These are phyloP conservation scores for Stichopus horrens DNA, from an alignment of 53 echinoderm and acorn worm genomes.

Conservation along the genomic window DNA sequence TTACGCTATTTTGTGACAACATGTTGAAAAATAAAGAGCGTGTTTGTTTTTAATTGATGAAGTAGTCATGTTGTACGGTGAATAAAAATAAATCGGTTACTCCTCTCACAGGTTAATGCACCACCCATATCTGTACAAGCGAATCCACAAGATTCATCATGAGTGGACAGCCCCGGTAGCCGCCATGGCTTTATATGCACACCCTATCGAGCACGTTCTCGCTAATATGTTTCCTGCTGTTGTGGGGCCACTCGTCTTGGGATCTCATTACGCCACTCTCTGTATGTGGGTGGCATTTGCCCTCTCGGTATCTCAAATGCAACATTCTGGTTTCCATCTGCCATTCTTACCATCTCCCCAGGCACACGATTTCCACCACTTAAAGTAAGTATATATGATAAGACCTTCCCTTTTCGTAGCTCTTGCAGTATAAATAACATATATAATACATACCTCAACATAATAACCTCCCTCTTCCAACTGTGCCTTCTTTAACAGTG, in stretches of 20 bases:
- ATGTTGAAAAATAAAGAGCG: no score
- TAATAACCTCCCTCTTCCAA: no score
- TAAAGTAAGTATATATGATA: conserved; percentile 68
- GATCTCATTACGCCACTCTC: conserved; percentile 64
- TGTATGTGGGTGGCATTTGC: conserved; percentile 65
- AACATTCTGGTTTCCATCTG: conserved; percentile 81
- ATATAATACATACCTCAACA: no score
- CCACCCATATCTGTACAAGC: conserved; percentile 66
- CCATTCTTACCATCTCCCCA: conserved; percentile 81
- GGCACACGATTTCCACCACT: conserved; percentile 81
- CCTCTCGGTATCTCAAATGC: conserved; percentile 41
- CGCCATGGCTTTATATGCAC: conserved; percentile 59
- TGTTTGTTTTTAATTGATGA: no score
- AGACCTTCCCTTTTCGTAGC: no score
- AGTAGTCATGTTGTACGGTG: no score
- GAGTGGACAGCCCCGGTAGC: conserved; percentile 89
- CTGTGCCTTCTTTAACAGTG: no score
- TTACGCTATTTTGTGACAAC: no score
- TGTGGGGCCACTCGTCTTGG: conserved; percentile 67
- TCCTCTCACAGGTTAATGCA: conserved; percentile 61
- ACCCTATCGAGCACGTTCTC: conserved; percentile 72
- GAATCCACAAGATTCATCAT: conserved; percentile 81
- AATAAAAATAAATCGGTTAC: no score
- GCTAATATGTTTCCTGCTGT: conserved; percentile 60
- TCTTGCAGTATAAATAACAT: no score